Evolutionary conservation across 1,140 invertebrate species (phyloP).

Genomic region (Asobara japonica): DNA sequence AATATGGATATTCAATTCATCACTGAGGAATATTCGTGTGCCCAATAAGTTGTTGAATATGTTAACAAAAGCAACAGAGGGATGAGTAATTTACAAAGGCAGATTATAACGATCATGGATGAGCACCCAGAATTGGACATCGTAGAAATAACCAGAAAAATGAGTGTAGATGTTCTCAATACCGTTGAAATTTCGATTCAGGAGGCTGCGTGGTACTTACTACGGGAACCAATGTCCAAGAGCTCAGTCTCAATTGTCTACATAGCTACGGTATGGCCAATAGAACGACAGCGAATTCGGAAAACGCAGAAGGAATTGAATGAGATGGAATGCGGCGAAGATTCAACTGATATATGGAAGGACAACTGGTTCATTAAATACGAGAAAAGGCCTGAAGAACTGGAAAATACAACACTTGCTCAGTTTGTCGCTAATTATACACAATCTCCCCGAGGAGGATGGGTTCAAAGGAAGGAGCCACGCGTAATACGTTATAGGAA

Average conservation of each 20-base stretch:
- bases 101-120: slow-evolving; percentile 50
- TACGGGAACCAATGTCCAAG: too few relatives aligned
- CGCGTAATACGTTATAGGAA: too few relatives aligned
- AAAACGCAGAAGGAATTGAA: slow-evolving; percentile 25
- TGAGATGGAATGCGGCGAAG: slow-evolving; percentile 7
- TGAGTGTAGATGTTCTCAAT: slow-evolving; percentile 30
- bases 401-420: slow-evolving; percentile 39
- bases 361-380: slow-evolving; percentile 52
- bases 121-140: slow-evolving; percentile 52
- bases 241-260: too few relatives aligned
- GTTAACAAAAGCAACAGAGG: slow-evolving; percentile 56
- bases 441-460: slow-evolving; percentile 42
- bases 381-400: slow-evolving; percentile 40
- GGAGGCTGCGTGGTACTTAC: too few relatives aligned
- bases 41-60: slow-evolving; percentile 51
- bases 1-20: slow-evolving; percentile 60
- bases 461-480: slow-evolving; percentile 35
- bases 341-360: slow-evolving; percentile 47
- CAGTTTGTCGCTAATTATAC: slow-evolving; percentile 49
- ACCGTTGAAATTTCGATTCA: too few relatives aligned
- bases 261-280: slow-evolving; percentile 24
- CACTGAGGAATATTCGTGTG: slow-evolving; percentile 57
- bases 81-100: slow-evolving; percentile 50
- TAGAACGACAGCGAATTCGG: slow-evolving; percentile 22
- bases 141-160: slow-evolving; percentile 38